Evolutionary conservation across 2,113 vertebrate genomes (phyloP).

Genomic region (Platysternon megacephalum): DNA sequence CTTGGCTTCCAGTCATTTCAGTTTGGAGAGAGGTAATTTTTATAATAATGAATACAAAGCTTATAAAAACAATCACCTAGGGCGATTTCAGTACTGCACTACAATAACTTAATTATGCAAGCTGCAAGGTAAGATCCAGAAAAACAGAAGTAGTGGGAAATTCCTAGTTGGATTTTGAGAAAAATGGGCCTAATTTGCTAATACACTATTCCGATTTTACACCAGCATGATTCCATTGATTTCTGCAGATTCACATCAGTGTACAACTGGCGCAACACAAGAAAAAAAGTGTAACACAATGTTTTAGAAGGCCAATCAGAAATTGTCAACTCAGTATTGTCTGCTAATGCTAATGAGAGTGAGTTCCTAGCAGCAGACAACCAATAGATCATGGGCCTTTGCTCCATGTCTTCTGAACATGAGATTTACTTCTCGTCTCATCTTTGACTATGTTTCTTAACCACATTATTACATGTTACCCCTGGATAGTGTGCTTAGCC

Average conservation of each 20-base stretch:
- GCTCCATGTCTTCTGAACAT: neutral
- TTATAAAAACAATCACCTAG: neutral
- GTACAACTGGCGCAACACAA: neutral
- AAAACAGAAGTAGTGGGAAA: neutral
- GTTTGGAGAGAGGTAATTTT: neutral
- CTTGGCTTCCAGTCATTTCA: slow-evolving; percentile 6
- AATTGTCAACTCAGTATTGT: neutral
- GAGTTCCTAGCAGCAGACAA: neutral
- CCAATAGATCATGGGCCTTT: neutral
- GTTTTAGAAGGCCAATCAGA: neutral
- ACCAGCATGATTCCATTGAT: neutral
- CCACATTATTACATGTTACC: neutral
- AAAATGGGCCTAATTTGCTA: fast-evolving
- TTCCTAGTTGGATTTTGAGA: neutral
- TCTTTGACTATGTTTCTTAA: neutral
- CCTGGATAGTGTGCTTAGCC: neutral
- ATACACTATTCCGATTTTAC: neutral
- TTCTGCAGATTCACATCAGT: neutral
- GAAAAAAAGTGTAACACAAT: fast-evolving
- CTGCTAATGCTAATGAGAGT: neutral
- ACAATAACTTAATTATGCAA: neutral
- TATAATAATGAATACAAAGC: neutral
- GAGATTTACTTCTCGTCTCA: neutral
- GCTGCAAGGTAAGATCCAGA: neutral
- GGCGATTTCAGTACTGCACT: neutral